These are phyloP conservation scores for Sparidentex hasta DNA, from an alignment of 2,797 vertebrate genomes.

Conservation along the genomic window DNA sequence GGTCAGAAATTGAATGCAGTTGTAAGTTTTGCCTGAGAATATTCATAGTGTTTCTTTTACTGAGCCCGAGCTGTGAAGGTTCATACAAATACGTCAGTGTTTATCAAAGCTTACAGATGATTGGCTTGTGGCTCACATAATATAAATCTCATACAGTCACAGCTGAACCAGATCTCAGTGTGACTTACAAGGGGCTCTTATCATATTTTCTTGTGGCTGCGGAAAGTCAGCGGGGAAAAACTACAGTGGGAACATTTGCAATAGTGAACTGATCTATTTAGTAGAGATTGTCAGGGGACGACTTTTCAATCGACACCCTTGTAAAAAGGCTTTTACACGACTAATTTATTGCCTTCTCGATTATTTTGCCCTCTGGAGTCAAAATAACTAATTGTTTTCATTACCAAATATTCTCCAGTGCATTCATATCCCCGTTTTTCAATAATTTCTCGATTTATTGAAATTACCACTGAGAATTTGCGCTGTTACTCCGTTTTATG, in stretches of 20 bases:
- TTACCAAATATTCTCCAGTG: conserved; percentile 74
- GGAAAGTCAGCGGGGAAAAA: conserved; percentile 12
- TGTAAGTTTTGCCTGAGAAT: conserved; percentile 5
- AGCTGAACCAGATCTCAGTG: conserved; percentile 27
- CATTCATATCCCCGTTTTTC: conserved; percentile 67
- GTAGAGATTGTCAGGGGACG: conserved; percentile 57
- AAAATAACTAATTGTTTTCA: conserved; percentile 82
- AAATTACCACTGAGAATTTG: conserved; percentile 66
- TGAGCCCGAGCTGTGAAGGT: background rate
- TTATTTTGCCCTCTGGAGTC: conserved; percentile 68
- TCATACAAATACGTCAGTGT: conserved; percentile 13
- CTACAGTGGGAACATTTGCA: conserved; percentile 38
- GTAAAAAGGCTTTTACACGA: conserved; percentile 43
- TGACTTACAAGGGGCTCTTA: conserved; percentile 14
- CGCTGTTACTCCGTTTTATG: conserved; percentile 33
- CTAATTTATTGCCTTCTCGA: conserved; percentile 64
- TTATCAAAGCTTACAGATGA: conserved; percentile 25
- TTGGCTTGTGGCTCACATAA: conserved; percentile 18
- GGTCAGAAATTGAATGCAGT: conserved; percentile 15
- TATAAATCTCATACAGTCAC: conserved; percentile 28
- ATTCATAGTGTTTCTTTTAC: conserved; percentile 7
- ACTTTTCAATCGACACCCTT: conserved; percentile 51
- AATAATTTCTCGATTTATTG: conserved; percentile 70
- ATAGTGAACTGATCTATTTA: conserved; percentile 60
- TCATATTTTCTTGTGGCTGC: conserved; percentile 19